Conservation (phyloP, 2,113 vertebrate species). For the Pica pica region DNA sequence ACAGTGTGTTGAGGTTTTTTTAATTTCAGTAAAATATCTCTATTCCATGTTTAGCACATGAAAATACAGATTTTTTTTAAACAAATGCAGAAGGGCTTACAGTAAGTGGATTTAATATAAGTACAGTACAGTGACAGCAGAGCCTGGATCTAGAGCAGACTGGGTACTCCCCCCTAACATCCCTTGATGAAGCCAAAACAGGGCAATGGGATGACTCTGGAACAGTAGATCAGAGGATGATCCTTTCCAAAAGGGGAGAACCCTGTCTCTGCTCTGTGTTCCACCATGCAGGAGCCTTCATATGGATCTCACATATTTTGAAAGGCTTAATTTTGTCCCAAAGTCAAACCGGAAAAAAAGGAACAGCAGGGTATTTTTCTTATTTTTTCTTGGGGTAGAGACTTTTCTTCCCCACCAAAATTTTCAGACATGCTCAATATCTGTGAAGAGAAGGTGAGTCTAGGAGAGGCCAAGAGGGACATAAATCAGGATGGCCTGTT, state of each 20-base stretch:
- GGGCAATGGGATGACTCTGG: background rate
- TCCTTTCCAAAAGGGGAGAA: background rate
- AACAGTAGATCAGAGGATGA: background rate
- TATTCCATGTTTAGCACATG: background rate
- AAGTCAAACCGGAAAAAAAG: background rate
- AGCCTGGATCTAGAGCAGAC: background rate
- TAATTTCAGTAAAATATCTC: conserved; percentile 5
- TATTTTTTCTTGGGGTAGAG: background rate
- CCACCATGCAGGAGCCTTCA: background rate
- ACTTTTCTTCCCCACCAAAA: background rate
- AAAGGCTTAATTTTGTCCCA: background rate
- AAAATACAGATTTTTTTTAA: background rate
- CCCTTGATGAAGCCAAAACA: background rate
- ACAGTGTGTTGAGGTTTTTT: background rate
- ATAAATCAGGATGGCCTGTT: background rate
- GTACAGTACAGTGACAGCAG: background rate
- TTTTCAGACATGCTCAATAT: background rate
- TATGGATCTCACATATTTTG: background rate
- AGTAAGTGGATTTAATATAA: background rate
- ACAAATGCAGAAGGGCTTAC: background rate
- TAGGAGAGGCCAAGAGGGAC: background rate
- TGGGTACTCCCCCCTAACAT: background rate
- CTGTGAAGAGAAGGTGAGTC: background rate
- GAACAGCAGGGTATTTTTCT: background rate
- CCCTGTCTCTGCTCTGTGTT: background rate